phyloP scores from a whole-genome alignment of 2,888 invertebrate species.

The Eurytoma adleriae region DNA sequence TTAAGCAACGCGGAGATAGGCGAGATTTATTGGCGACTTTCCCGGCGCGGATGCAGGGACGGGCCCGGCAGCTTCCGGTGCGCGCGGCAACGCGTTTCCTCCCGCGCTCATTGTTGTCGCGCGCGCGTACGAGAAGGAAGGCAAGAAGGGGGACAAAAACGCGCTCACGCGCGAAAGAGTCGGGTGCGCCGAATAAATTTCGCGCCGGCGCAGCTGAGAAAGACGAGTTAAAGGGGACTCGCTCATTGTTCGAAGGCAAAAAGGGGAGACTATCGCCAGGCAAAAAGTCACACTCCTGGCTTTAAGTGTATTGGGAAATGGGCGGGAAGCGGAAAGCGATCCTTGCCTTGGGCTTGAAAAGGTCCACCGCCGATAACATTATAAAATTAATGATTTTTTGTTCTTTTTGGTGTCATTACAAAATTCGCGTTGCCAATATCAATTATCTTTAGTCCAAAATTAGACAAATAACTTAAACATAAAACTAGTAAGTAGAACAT shows the following conservation, averaged over 20 bases:
- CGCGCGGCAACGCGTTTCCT: slow-evolving; percentile 1
- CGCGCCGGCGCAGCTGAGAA: slow-evolving; percentile 13
- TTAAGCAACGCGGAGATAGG: too few species aligned
- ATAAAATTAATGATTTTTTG: too few species aligned
- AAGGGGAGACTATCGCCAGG: not conserved
- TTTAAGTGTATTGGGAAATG: not conserved
- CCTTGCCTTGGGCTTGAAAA: too few species aligned
- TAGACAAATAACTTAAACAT: too few species aligned
- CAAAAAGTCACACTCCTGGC: not conserved
- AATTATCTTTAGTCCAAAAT: too few species aligned
- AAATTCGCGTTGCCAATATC: too few species aligned
- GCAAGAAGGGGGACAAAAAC: not conserved
- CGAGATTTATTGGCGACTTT: slow-evolving; percentile 25
- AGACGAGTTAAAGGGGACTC: too few species aligned
- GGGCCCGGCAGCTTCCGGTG: slow-evolving; percentile 30
- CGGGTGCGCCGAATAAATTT: slow-evolving; percentile 44
- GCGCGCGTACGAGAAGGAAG: too few species aligned
- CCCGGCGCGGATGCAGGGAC: not conserved
- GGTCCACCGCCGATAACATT: too few species aligned
- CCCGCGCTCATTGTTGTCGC: slow-evolving; percentile 40
- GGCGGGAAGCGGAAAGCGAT: too few species aligned
- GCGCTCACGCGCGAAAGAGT: not conserved
- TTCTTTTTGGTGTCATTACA: too few species aligned
- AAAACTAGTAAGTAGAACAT: too few species aligned
- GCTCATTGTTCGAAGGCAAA: not conserved